Evolutionary conservation across 2,888 invertebrate species (phyloP).

Genomic region (Hydropsyche betteni): DNA sequence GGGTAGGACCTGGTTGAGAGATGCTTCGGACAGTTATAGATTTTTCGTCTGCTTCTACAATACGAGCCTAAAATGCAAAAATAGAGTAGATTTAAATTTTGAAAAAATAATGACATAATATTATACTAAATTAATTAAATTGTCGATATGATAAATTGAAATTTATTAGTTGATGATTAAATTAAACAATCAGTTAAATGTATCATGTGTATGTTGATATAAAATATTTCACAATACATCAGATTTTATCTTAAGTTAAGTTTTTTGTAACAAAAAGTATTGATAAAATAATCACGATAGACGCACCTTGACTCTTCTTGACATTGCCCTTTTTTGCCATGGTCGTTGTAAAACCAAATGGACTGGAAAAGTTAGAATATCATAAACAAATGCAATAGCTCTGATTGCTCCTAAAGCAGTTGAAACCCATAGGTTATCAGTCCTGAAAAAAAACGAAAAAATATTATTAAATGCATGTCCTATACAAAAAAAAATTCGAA

Average conservation of each 20-base stretch:
- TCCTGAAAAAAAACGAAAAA: conserved; percentile 59
- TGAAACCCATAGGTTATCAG: conserved; percentile 74
- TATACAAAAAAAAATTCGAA: too few relatives aligned
- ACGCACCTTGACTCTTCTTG: conserved; percentile 79
- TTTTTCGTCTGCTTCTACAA: conserved; percentile 71
- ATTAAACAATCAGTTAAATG: too few relatives aligned
- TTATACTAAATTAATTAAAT: too few relatives aligned
- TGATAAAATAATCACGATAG: not conserved
- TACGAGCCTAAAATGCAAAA: conserved; percentile 69
- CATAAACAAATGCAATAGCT: conserved; percentile 85
- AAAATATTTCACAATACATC: too few relatives aligned
- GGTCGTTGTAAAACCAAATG: conserved; percentile 88
- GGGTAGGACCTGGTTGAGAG: conserved; percentile 74
- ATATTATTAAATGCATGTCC: too few relatives aligned
- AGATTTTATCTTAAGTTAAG: too few relatives aligned
- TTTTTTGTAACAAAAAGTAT: not conserved
- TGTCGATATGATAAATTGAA: too few relatives aligned
- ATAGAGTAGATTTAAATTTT: not conserved
- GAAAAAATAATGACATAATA: too few relatives aligned
- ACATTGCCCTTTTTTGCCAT: conserved; percentile 82
- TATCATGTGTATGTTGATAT: too few relatives aligned
- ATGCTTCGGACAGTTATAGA: conserved; percentile 79
- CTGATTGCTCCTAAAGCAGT: conserved; percentile 80
- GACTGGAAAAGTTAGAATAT: conserved; percentile 89
- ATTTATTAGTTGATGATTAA: too few relatives aligned